Base-by-base conservation (phyloP, 2,797 vertebrate genomes). In the Lacerta agilis region DNA sequence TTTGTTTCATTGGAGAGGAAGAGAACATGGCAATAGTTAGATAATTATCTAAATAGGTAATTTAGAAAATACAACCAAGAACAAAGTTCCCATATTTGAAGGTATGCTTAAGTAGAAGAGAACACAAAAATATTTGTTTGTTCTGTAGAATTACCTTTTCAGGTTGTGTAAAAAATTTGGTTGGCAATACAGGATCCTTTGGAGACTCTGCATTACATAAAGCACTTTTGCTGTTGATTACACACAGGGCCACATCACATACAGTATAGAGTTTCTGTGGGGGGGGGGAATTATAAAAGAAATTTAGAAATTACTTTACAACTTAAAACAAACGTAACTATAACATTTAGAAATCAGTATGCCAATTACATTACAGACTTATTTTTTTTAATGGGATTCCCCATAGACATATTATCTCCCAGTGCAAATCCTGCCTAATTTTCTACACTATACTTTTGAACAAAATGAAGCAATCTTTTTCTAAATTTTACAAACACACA, bases 181-280 rank as follows among this genome's bases (percentile, higher is more conserved):
- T 94, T 67, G 98, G 98, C 86, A 99, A 96, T 80, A 99, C 96
- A 25, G 99, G 99, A 90, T 99, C 98, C 97, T 99, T 99, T 0
- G 98, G 98, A 67, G 97, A 98, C 67, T 99, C 99, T 96, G 98
- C 97, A 96, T 98, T 98, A 96, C 98, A 99, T 66, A 98, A 97
- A 83, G 99, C 98, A 96, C 98, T 99, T 97, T 99, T 99, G 96
- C 98, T 99, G 91, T 98, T 98, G 91, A 99, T 99, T 86, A 99
- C 99, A 85, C 98, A 99, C 10, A 99, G 97, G 61, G 99, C 99
- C 79, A 99, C 98, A 78, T 99, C 99, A 93, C 98, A 99, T 66
- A 99, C 98, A 25, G 98, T 98, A 89, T 99, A 99, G 88, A 99
- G 97, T 97, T 99, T 99, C 99, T 99, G 96, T 83, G 36, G 81